phyloP scores from a whole-genome alignment of 2,797 vertebrate species.

The Pampus argenteus region DNA sequence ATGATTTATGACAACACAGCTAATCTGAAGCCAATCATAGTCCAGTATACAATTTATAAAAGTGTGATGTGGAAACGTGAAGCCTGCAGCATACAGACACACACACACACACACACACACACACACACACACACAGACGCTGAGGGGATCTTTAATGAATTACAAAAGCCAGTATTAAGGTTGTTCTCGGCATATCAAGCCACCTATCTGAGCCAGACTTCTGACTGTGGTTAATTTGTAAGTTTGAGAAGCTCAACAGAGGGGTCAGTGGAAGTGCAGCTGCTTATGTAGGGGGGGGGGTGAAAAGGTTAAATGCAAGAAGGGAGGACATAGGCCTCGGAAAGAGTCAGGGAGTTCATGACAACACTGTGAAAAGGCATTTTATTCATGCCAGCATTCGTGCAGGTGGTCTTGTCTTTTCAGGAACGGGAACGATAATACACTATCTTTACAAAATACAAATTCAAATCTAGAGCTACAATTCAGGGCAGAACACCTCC shows the following conservation, averaged over 20 bases:
- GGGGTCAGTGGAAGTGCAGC: slow-evolving; percentile 30
- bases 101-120: too few relatives aligned
- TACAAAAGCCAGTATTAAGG: neutral
- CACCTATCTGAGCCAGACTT: neutral
- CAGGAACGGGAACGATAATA: neutral
- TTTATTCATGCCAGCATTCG: slow-evolving; percentile 27
- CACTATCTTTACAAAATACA: too few relatives aligned
- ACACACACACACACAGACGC: too few relatives aligned
- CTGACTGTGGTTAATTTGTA: too few relatives aligned
- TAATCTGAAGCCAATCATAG: too few relatives aligned
- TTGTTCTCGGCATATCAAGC: neutral
- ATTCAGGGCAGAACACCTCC: too few relatives aligned
- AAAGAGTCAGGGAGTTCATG: slow-evolving; percentile 17
- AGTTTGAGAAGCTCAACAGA: slow-evolving; percentile 4
- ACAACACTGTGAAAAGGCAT: slow-evolving; percentile 30
- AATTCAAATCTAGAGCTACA: too few relatives aligned
- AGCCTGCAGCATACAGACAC: too few relatives aligned
- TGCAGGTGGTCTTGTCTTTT: slow-evolving; percentile 43
- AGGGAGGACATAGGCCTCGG: neutral
- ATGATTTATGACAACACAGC: too few relatives aligned
- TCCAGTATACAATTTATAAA: too few relatives aligned
- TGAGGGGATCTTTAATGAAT: neutral
- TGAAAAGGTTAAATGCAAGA: slow-evolving; percentile 39
- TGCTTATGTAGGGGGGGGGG: slow-evolving; percentile 10
- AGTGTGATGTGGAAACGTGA: too few relatives aligned